Percentiles rank a stretch among this genome's conserved stretches.
These are phyloP conservation scores for Tetragonula clypearis DNA, from an alignment of 1,140 invertebrate species.

Conservation along the genomic window DNA sequence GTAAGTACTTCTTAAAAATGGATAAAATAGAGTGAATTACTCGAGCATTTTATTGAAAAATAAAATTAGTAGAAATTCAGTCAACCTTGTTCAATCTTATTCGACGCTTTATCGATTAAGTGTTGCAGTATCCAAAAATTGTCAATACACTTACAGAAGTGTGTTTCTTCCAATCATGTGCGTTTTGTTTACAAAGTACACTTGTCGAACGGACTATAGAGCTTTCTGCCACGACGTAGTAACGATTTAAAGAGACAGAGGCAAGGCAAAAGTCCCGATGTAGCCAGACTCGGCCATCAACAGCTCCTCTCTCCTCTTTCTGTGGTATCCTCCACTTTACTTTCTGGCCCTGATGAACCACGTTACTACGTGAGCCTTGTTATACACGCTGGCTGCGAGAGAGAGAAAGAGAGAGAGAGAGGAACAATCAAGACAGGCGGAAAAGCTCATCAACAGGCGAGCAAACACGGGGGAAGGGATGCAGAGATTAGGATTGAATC, in stretches of 20 bases:
- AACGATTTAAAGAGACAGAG: constrained; percentile 46
- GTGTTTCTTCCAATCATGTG: too few species aligned
- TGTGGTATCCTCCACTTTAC: constrained; percentile 52
- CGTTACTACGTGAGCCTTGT: constrained; percentile 63
- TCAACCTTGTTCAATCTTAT: too few species aligned
- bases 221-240: constrained; percentile 68
- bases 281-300: constrained; percentile 20
- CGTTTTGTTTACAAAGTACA: too few species aligned
- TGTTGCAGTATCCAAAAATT: too few species aligned
- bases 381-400: constrained; percentile 43
- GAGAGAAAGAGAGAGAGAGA: constrained; percentile 29
- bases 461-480: background rate
- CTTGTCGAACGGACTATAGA: constrained; percentile 70
- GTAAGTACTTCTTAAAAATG: too few species aligned
- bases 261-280: constrained; percentile 31
- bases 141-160: too few species aligned
- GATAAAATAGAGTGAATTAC: too few species aligned
- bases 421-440: constrained; percentile 58
- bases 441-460: constrained; percentile 56
- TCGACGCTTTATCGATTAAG: too few species aligned
- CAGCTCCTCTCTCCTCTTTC: constrained; percentile 31
- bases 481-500: constrained; percentile 34
- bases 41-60: too few species aligned
- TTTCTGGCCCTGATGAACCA: constrained; percentile 60
- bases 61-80: too few species aligned